These are phyloP conservation scores for Brachyhypopomus occidentalis DNA, from an alignment of 2,113 vertebrate species.

Conservation along the genomic window DNA sequence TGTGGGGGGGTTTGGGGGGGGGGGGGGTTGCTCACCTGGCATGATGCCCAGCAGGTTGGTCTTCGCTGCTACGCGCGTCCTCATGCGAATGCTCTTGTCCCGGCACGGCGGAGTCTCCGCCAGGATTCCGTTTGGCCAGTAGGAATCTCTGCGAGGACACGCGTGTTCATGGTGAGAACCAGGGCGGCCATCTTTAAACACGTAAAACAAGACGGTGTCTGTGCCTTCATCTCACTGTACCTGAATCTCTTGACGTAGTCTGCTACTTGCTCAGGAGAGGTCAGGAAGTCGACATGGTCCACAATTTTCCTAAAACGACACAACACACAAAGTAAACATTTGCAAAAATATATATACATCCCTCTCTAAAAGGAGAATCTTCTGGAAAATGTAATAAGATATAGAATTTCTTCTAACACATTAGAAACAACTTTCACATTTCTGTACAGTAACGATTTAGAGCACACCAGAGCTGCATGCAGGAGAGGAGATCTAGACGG, in stretches of 20 bases:
- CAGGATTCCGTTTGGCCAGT: conserved; percentile 98
- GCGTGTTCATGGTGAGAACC: conserved; percentile 28
- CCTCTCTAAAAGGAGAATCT: too few species aligned
- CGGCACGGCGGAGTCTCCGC: conserved; percentile 87
- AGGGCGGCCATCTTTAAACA: background rate
- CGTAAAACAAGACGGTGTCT: background rate
- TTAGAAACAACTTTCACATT: too few species aligned
- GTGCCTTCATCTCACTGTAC: conserved; percentile 65
- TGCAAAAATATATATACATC: too few species aligned
- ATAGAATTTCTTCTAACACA: too few species aligned
- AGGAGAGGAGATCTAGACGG: too few species aligned
- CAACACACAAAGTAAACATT: too few species aligned
- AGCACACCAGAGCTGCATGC: too few species aligned
- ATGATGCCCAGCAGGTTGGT: conserved; percentile 94
- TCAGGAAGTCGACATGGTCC: conserved; percentile 97
- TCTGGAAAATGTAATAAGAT: too few species aligned
- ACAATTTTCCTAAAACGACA: conserved; percentile 91
- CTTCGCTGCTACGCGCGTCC: conserved; percentile 93
- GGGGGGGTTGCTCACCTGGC: conserved; percentile 80
- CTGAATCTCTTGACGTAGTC: conserved; percentile 98
- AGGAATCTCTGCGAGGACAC: conserved; percentile 84
- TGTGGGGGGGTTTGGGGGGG: background rate
- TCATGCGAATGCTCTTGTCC: conserved; percentile 93
- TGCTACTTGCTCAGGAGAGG: conserved; percentile 95
- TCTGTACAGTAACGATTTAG: too few species aligned